Evolutionary conservation across 2,113 vertebrate genomes (phyloP), one percentile per base, ranked within the genome.

Genomic region (Pipa parva): DNA sequence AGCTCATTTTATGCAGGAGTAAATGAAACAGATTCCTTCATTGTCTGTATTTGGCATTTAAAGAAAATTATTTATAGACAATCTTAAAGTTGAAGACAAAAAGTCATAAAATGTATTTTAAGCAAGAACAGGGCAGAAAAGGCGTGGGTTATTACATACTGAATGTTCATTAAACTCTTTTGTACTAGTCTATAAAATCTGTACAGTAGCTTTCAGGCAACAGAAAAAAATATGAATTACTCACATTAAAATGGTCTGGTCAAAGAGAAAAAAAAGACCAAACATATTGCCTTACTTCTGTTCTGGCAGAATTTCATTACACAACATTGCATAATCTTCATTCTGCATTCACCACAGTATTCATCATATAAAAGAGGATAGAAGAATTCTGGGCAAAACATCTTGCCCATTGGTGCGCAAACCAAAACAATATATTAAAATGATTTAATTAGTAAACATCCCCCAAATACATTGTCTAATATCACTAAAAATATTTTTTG

Each of bases 251-350:
- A 21, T 49, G 18, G 46, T 49, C 9, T 24, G 8, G 7, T 10
- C 18, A 49, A 7, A 22, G 6, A 24, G 22, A 49, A 15, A 18
- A 18, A 46, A 7, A 49, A n/a, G n/a, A n/a, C n/a, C n/a, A n/a
- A n/a, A 42, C 15, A 15, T 15, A n/a, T 8, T 49, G 18, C 10
- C 21, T 24, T 46, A 21, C 29, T 65, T 45, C 45, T 27, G 37
- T 26, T 24, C 18, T 29, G 24, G 54, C 36, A 56, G 21, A 64
- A 28, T 24, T 13, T 5, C 18, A 55, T 64, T 37, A 56, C 37
- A 26, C 21, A 55, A 64, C 50, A 45, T 55, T 55, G 54, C 62
- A 45, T 45, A 64, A 64, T 64, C 63, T 28, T 42, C 22, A 42
- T 33, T 63, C 27, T 51, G 33, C 39, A 33, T 27, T 57, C 52